Conservation (phyloP, 2,888 invertebrate genomes). For the Yponomeuta cagnagella region DNA sequence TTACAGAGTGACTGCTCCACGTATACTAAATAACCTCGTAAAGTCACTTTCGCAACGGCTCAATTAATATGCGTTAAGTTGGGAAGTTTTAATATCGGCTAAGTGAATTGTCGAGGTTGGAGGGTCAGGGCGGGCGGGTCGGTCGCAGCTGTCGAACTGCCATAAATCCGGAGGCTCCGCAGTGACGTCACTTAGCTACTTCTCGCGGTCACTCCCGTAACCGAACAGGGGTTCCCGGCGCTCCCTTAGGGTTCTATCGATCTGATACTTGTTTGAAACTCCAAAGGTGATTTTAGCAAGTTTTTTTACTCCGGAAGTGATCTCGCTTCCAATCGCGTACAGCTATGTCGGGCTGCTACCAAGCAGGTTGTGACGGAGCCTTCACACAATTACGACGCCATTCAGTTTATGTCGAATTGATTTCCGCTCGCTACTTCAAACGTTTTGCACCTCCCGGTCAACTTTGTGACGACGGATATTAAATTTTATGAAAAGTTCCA, state of each 20-base stretch:
- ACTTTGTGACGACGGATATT: slow-evolving; percentile 51
- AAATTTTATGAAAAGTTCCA: slow-evolving; percentile 41
- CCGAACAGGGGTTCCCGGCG: not conserved
- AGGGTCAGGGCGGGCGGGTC: slow-evolving; percentile 8
- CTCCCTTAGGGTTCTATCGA: not conserved
- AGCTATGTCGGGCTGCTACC: not conserved
- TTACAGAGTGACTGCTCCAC: not conserved
- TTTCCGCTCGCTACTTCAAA: slow-evolving; percentile 44
- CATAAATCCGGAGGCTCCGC: slow-evolving; percentile 21
- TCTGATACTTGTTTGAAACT: not conserved
- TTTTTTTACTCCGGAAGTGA: not conserved
- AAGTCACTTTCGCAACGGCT: not conserved
- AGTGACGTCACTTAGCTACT: not conserved
- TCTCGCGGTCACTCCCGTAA: slow-evolving; percentile 10
- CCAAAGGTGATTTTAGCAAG: not conserved
- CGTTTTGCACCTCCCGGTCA: slow-evolving; percentile 38
- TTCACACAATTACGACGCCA: slow-evolving; percentile 22
- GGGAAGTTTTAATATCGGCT: not conserved
- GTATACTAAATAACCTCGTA: not conserved
- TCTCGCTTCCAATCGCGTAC: not conserved
- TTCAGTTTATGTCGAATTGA: slow-evolving; percentile 32
- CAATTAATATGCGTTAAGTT: not conserved
- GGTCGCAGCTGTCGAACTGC: slow-evolving; percentile 21
- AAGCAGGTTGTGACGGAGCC: slow-evolving; percentile 4
- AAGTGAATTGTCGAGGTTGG: slow-evolving; percentile 2